Base-by-base conservation (phyloP, 2,888 invertebrate species). In the Melieria crassipennis region DNA sequence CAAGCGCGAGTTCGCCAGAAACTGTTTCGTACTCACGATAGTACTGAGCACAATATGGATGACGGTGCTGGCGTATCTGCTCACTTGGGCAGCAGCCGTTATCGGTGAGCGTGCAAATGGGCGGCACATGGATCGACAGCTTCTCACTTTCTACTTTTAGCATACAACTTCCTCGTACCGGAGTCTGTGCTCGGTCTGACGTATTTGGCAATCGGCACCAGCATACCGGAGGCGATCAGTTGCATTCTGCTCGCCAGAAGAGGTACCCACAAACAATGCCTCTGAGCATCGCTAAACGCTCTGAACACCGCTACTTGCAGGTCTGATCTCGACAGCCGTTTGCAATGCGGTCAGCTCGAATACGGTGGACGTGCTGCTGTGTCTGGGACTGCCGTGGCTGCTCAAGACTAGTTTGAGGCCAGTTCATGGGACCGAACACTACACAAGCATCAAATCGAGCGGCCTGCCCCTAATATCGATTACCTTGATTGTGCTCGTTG, bases 181-280 rank as follows among this genome's bases (percentile, higher is more conserved):
- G 95, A 95, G 85, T 93, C 94, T 47, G 93, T 95, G 11, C 94
- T 94, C 88, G 95, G 95, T 0, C 88, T 96, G 70, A 94, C 94
- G 4, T 92, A 95, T 79, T 88, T 95, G 46, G 95, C 95, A 0
- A 93, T 94, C 3, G 95, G 95, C 61, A 95, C 94, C 75, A 94
- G 94, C 80, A 90, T 96, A 0, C 95, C 96, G 0, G 96, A 96
- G 88, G 94, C 94, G 0, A 93, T 95, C 1, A 93, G 95, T 50
- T 94, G 94, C 83, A 91, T 95, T 7, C 90, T 95, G 64, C 95
- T 96, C 0, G 92, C 94, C 4, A 91, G 91, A 80, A 93, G 93
- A 89, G 79, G 78, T 78, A 75, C 7, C 43, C 9, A 61, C 3
- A 4, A 52, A 55, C 13, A 57, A 43, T 13, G n/a, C 42, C 7